phyloP scores from a whole-genome alignment of 2,888 invertebrate genomes.

The Cacoxenus indagator region DNA sequence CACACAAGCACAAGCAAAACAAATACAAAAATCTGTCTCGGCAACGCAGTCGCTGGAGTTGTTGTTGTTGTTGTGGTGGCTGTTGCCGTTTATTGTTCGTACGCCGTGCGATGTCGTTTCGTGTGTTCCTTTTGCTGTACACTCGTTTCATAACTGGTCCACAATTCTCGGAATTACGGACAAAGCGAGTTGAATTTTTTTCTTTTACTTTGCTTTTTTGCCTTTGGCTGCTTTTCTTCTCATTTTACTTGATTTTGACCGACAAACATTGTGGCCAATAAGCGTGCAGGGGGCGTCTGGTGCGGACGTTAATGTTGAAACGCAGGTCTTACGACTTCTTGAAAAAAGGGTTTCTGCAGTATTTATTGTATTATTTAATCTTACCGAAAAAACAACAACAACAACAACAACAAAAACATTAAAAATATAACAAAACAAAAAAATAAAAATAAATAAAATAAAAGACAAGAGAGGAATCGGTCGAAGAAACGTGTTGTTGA shows the following conservation, averaged over 20 bases:
- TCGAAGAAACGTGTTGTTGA: not conserved
- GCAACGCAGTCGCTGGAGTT: slow-evolving; percentile 17
- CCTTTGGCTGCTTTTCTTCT: not conserved
- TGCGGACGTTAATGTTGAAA: not conserved
- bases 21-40: slow-evolving; percentile 7
- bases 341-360: not conserved
- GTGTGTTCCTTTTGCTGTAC: slow-evolving; percentile 31
- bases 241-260: slow-evolving; percentile 62
- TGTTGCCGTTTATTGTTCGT: slow-evolving; percentile 15
- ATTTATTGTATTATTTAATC: not conserved
- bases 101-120: not conserved
- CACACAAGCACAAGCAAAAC: not conserved
- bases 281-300: not conserved
- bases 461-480: no score
- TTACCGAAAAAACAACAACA: not conserved
- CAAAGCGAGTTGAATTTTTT: slow-evolving; percentile 43
- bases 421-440: no score
- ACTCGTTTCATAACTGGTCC: slow-evolving; percentile 70
- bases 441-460: no score
- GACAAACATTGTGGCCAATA: slow-evolving; percentile 52
- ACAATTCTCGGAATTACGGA: slow-evolving; percentile 66
- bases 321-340: not conserved
- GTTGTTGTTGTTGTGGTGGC: slow-evolving; percentile 56
- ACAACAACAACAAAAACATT: not conserved
- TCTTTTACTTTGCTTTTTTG: not conserved